A percentile compares a stretch with the other conserved stretches of the same genome.
phyloP scores from a whole-genome alignment of 2,888 invertebrate genomes.

The Chymomyza procnemis region DNA sequence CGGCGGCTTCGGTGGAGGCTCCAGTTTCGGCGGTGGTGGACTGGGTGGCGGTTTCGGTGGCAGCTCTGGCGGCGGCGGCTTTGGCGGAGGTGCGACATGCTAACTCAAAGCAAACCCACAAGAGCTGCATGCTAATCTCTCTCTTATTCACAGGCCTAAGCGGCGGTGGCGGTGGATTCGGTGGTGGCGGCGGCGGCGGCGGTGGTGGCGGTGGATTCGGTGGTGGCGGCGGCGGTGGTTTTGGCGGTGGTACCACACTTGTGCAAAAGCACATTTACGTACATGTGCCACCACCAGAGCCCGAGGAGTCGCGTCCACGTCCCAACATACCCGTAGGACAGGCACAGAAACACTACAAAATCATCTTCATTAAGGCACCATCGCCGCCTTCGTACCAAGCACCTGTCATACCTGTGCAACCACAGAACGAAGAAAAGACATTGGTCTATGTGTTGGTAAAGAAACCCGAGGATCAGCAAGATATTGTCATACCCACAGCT shows the following conservation, averaged over 20 bases:
- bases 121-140: not conserved
- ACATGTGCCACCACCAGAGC: constrained; percentile 92
- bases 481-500: constrained; percentile 87
- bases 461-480: constrained; percentile 91
- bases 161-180: constrained; percentile 47
- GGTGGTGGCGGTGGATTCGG: constrained; percentile 52
- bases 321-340: constrained; percentile 84
- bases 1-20: constrained; percentile 46
- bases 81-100: constrained; percentile 34
- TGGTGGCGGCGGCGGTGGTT: constrained; percentile 55
- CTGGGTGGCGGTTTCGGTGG: constrained; percentile 70
- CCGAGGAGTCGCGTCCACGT: constrained; percentile 83
- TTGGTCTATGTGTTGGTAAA: constrained; percentile 93
- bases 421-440: constrained; percentile 92
- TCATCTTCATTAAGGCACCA: constrained; percentile 95
- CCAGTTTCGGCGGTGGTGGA: constrained; percentile 29
- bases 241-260: constrained; percentile 79
- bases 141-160: constrained; percentile 13
- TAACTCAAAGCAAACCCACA: not conserved
- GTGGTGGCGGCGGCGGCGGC: constrained; percentile 53
- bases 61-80: constrained; percentile 47
- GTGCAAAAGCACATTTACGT: constrained; percentile 94
- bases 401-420: constrained; percentile 88
- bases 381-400: constrained; percentile 89
- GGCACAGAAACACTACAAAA: constrained; percentile 93